phyloP scores from a whole-genome alignment of 1,140 invertebrate genomes.

The Saxidomus purpurata region DNA sequence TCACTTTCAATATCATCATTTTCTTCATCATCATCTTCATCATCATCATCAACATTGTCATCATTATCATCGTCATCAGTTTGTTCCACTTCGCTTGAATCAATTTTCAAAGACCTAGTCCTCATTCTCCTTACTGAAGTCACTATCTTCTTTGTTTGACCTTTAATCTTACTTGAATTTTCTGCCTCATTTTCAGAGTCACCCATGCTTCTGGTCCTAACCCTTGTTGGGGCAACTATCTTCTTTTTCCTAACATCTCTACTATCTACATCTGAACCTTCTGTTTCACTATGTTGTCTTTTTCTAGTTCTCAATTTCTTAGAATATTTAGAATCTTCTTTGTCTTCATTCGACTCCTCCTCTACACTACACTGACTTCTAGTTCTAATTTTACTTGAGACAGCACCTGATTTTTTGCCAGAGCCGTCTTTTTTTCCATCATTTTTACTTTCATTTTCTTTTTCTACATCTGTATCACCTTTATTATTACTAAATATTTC shows the following conservation, averaged over 20 bases:
- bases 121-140: neutral
- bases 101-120: slow-evolving; percentile 79
- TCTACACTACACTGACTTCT: slow-evolving; percentile 28
- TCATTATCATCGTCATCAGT: slow-evolving; percentile 19
- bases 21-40: slow-evolving; percentile 78
- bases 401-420: neutral
- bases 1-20: slow-evolving; percentile 26
- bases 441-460: neutral
- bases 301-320: slow-evolving; percentile 25
- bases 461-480: neutral
- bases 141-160: neutral
- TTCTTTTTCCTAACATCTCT: neutral
- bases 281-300: slow-evolving; percentile 2
- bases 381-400: neutral
- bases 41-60: slow-evolving; percentile 67
- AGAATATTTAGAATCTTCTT: neutral
- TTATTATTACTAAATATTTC: neutral
- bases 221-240: neutral
- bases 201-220: slow-evolving; percentile 51
- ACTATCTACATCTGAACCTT: neutral
- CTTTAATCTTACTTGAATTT: neutral
- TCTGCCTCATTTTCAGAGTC: neutral
- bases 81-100: slow-evolving; percentile 75
- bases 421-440: neutral
- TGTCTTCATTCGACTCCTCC: neutral